Conservation (phyloP, 2,113 vertebrate species). For the Platanista minor region DNA sequence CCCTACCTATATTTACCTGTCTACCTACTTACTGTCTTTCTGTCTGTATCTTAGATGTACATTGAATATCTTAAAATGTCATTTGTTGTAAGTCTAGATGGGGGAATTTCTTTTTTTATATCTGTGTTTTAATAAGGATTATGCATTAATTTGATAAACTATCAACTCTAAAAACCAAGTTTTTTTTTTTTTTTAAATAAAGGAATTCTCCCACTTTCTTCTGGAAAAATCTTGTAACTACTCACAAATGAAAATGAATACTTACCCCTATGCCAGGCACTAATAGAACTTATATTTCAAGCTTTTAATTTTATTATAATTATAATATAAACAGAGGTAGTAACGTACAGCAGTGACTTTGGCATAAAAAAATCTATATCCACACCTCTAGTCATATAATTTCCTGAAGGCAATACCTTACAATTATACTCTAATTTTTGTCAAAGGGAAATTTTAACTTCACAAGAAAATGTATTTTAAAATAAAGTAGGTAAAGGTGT, state of each 20-base stretch:
- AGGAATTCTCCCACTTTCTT: not conserved
- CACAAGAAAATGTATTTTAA: slow-evolving; percentile 36
- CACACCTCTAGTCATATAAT: not conserved
- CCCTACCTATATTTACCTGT: not conserved
- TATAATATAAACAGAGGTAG: not conserved
- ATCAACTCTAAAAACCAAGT: not conserved
- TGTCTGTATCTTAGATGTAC: not conserved
- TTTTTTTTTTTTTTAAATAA: not conserved
- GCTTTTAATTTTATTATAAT: not conserved
- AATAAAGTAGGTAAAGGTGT: slow-evolving; percentile 29
- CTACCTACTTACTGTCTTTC: not conserved
- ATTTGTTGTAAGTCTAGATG: not conserved
- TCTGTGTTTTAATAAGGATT: not conserved
- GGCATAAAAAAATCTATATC: not conserved
- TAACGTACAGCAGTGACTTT: not conserved
- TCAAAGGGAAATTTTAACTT: slow-evolving; percentile 38
- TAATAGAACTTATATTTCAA: not conserved
- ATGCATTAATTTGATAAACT: slow-evolving; percentile 6
- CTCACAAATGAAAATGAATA: not conserved
- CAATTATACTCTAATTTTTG: not conserved
- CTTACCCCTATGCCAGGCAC: not conserved
- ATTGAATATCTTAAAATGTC: not conserved
- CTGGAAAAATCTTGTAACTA: not conserved
- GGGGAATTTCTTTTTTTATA: not conserved
- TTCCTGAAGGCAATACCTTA: slow-evolving; percentile 23